phyloP scores from a whole-genome alignment of 1,140 invertebrate genomes.

The Maniola jurtina region DNA sequence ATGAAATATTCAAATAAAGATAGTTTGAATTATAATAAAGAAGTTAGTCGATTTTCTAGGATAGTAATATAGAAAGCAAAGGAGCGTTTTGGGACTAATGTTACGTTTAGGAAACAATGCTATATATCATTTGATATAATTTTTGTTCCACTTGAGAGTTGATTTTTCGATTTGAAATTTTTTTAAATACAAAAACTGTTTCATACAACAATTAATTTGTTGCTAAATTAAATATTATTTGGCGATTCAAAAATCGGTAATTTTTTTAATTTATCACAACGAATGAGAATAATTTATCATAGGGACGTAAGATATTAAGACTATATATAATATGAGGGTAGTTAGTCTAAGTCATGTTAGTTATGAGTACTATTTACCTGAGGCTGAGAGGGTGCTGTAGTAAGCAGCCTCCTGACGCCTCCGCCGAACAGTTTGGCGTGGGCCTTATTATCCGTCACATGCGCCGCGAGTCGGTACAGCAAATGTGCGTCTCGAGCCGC shows the following conservation, averaged over 20 bases:
- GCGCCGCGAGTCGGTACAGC: slow-evolving; percentile 92
- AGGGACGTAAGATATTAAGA: too few species aligned
- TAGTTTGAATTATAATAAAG: too few species aligned
- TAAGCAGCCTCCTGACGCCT: slow-evolving; percentile 93
- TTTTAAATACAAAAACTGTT: neutral
- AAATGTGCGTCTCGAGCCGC: slow-evolving; percentile 97
- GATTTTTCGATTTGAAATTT: neutral
- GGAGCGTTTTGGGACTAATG: too few species aligned
- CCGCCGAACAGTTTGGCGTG: slow-evolving; percentile 97
- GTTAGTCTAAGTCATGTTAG: too few species aligned
- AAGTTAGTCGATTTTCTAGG: too few species aligned
- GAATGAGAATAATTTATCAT: neutral
- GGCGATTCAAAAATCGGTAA: neutral
- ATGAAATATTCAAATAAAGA: neutral
- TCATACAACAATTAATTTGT: too few species aligned
- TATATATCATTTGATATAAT: too few species aligned
- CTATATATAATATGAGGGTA: too few species aligned
- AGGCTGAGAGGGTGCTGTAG: slow-evolving; percentile 82
- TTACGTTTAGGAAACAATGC: too few species aligned
- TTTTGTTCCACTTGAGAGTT: neutral
- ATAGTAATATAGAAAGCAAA: too few species aligned
- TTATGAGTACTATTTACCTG: slow-evolving; percentile 40
- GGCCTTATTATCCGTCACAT: slow-evolving; percentile 88
- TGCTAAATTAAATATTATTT: too few species aligned
- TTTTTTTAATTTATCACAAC: too few species aligned